Percentiles rank a stretch among this genome's conserved stretches.
Conservation (phyloP, 2,797 vertebrate genomes). For the Notoglanidium macrostoma region DNA sequence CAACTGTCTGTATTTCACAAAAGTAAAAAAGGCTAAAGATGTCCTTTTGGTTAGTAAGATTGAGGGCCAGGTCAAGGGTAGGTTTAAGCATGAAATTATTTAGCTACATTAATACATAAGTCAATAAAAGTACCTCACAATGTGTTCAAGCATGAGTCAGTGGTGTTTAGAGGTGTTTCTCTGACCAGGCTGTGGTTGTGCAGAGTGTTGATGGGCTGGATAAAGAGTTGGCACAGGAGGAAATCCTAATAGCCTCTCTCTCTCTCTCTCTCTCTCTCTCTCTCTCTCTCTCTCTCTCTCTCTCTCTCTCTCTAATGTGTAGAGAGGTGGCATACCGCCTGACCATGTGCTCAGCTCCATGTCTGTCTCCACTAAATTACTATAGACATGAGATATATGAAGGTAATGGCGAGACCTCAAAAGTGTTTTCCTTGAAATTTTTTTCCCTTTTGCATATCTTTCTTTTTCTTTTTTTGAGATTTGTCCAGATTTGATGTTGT, state of each 20-base stretch:
- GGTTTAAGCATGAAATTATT: background rate
- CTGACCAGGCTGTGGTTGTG: slow-evolving; percentile 19
- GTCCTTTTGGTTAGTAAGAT: background rate
- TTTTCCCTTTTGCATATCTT: background rate
- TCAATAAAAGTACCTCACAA: slow-evolving; percentile 1
- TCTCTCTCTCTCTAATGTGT: background rate
- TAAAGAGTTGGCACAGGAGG: slow-evolving; percentile 37
- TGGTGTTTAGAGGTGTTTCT: slow-evolving; percentile 26
- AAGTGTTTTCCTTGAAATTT: background rate
- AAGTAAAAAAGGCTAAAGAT: background rate
- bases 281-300: background rate
- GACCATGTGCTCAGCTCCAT: slow-evolving; percentile 27
- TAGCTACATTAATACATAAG: background rate
- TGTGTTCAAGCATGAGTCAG: background rate
- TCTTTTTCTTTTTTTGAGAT: background rate
- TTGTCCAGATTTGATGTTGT: background rate
- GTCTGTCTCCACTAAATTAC: slow-evolving; percentile 53
- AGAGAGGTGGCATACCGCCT: slow-evolving; percentile 3
- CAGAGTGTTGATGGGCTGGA: slow-evolving; percentile 36
- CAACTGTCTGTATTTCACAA: background rate
- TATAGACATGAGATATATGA: slow-evolving; percentile 35
- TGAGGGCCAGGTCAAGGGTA: background rate
- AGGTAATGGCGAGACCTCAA: background rate
- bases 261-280: slow-evolving; percentile 25
- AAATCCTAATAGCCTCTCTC: slow-evolving; percentile 24